Base-by-base conservation (phyloP, 2,113 vertebrate genomes). In the Scomber japonicus region DNA sequence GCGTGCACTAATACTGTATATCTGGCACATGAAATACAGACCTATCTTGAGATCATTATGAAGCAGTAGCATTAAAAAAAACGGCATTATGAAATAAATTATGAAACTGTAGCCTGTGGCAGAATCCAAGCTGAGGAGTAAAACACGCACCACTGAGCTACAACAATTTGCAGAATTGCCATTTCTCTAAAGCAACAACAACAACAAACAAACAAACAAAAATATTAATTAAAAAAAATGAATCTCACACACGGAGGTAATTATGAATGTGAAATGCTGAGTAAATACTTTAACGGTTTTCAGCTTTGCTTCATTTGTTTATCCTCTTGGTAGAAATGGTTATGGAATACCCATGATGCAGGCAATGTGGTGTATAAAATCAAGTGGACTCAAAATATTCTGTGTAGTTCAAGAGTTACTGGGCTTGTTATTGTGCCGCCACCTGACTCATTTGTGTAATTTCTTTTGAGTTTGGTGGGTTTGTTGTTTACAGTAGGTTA, bases 81-180 rank as follows among this genome's bases (percentile, higher is more conserved):
- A 71, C 35, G 8, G 35, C 7, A 44, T 19, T 11, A 21, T 19
- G 6, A 31, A 65, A 51, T 44, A 50, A 15, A 68, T 31, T 10
- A 60, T 48, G 0, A 11, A 67, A 59, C 24, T n/a, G 24, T 40
- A 40, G 35, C 35, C 35, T 40, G 35, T 40, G 35, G 35, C 35
- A 40, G 7, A 40, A 40, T 40, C 35, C 35, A 40, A 11, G 12
- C 6, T 48, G 45, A 2, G 40, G 49, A 44, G 5, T 8, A 40
- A 48, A 27, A 59, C 48, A 21, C 53, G 69, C 35, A 40, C 62
- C 61, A 44, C 11, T 40, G 27, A 60, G 21, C 61, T 67, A 44
- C 15, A 55, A 51, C 55, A 50, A 35, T 48, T 11, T 61, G 31
- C 51, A 53, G 3, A 27, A 14, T 17, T 17, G 48, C 35, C 10